Evolutionary conservation across 2,797 vertebrate species (phyloP), one percentile per base, ranked within the genome.

Genomic region (Crocodylus rhombifer): DNA sequence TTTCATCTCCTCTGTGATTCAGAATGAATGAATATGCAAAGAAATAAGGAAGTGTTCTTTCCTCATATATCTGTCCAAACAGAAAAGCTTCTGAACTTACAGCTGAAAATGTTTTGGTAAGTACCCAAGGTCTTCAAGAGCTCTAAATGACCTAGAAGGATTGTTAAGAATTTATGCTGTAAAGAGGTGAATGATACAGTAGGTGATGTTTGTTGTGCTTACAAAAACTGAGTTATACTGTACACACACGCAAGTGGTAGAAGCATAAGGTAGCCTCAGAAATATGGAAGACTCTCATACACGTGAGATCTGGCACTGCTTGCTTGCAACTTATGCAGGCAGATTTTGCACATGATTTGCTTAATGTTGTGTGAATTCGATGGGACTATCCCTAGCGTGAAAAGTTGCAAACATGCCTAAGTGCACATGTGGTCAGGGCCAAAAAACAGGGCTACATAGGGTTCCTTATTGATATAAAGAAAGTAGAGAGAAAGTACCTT

Each of bases 71-170:
- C 77, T 95, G 33, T 36, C 95, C 20, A 85, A 88, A 85, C 4
- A 90, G 77, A 91, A 86, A 33, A 33, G 1, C 3, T 80, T n/a
- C 60, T 87, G 91, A 65, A 73, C 56, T 88, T 92, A 57, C 36
- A 94, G 60, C 23, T 84, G 57, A 95, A 95, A 86, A 86, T 85
- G 87, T 61, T 78, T 76, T 85, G 64, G 61, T 30, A 57, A 91
- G 86, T 91, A 83, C 2, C 57, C 94, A 86, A 89, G 64, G 86
- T 42, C 16, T 84, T 75, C 16, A 71, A 80, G 79, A 87, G 92
- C 81, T 95, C 81, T 67, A 94, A 80, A 92, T 69, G 4, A 84
- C 69, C 30, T 82, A n/a, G 14, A 33, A 92, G 94, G 88, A 96
- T 87, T 88, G 16, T 82, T 84, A 89, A 86, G 92, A 93, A 88